Conservation (phyloP, 2,113 vertebrate species). For the Corythaixoides concolor region DNA sequence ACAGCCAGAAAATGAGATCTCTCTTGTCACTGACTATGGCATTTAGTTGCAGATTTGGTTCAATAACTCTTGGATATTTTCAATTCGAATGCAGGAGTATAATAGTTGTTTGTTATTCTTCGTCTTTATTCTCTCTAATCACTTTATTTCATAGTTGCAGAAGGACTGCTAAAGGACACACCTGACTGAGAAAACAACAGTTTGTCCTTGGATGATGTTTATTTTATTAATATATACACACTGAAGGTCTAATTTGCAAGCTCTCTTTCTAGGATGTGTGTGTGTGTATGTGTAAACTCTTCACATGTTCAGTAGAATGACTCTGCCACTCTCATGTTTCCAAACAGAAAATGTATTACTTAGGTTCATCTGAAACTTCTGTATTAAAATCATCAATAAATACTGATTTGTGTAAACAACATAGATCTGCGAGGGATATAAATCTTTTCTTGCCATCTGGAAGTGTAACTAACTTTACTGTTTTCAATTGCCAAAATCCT, state of each 20-base stretch:
- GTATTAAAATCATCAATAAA: conserved; percentile 15
- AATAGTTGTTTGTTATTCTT: conserved; percentile 76
- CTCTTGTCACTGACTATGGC: conserved; percentile 66
- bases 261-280: not conserved
- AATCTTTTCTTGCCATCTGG: not conserved
- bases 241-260: conserved; percentile 36
- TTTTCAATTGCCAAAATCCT: not conserved
- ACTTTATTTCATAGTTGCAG: conserved; percentile 63
- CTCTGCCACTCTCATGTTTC: not conserved
- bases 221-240: conserved; percentile 20
- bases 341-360: not conserved
- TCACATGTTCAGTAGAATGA: not conserved
- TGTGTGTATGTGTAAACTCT: not conserved
- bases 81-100: conserved; percentile 48
- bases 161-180: conserved; percentile 68
- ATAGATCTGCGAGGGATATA: not conserved
- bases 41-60: conserved; percentile 75
- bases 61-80: conserved; percentile 70
- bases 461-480: not conserved
- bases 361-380: not conserved
- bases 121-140: conserved; percentile 65
- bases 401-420: not conserved
- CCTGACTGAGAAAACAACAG: conserved; percentile 60
- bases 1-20: conserved; percentile 76
- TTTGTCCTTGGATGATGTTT: conserved; percentile 57